Conservation (phyloP, 2,888 invertebrate genomes). For the Drosophila sordidapex region DNA sequence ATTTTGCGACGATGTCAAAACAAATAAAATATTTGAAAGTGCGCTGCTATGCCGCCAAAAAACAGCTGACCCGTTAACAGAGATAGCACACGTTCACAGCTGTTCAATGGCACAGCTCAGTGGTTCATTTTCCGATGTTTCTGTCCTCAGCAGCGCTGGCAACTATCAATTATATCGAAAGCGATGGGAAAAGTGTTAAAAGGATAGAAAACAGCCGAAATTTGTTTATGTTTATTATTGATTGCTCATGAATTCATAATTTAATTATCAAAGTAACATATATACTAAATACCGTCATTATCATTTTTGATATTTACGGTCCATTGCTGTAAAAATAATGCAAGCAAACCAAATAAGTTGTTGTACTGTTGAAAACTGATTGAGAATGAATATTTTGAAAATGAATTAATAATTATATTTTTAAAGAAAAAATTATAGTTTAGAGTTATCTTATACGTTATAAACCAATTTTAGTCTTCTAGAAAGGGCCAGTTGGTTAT, state of each 20-base stretch:
- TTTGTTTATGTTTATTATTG: too few relatives aligned
- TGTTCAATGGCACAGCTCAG: not conserved
- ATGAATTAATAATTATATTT: too few relatives aligned
- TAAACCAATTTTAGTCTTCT: too few relatives aligned
- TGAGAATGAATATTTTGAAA: too few relatives aligned
- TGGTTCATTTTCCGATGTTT: not conserved
- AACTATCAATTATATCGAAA: too few relatives aligned
- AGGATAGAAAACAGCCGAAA: too few relatives aligned
- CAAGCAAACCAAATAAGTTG: not conserved
- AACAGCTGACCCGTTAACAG: not conserved
- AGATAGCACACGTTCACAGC: not conserved
- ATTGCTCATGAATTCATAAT: not conserved
- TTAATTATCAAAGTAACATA: not conserved
- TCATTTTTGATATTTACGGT: not conserved
- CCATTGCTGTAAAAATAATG: not conserved
- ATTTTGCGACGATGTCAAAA: not conserved
- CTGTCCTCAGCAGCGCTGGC: not conserved
- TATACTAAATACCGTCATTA: not conserved
- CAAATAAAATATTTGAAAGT: not conserved
- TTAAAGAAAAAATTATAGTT: not conserved
- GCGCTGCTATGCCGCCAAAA: not conserved
- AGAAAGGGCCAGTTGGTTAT: too few relatives aligned
- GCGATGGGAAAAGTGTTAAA: too few relatives aligned
- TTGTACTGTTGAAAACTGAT: too few relatives aligned
- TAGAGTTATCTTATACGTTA: too few relatives aligned